These are phyloP conservation scores for Nipponacmea schrenckii DNA, from an alignment of 2,888 invertebrate species.

Conservation along the genomic window DNA sequence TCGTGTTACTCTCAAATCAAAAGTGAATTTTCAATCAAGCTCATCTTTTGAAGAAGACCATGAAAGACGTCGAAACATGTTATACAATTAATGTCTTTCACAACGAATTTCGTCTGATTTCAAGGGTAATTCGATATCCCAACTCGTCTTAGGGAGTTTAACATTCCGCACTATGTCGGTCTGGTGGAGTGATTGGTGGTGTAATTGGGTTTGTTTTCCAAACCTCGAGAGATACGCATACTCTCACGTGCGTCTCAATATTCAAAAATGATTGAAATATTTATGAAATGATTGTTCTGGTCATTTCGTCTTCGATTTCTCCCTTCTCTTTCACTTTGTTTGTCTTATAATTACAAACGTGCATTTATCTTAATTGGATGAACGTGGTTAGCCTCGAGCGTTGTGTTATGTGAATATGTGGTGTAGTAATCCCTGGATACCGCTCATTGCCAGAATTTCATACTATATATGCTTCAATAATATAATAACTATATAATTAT, in stretches of 20 bases:
- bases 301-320: background rate
- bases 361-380: background rate
- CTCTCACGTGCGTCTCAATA: conserved; percentile 2
- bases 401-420: no score
- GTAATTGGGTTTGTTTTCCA: background rate
- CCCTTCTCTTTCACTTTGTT: background rate
- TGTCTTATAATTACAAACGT: background rate
- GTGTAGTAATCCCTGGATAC: background rate
- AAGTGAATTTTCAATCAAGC: conserved; percentile 6
- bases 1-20: conserved; percentile 7
- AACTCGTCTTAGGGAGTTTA: background rate
- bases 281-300: background rate
- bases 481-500: no score
- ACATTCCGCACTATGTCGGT: conserved; percentile 8
- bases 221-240: background rate
- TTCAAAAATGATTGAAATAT: background rate
- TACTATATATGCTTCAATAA: no score
- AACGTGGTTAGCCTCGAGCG: no score
- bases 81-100: conserved; percentile 8
- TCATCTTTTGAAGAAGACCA: background rate
- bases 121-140: background rate
- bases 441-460: background rate
- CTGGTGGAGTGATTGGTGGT: background rate
- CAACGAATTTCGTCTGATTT: conserved; percentile 8
- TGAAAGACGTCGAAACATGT: conserved; percentile 5